Evolutionary conservation across 2,113 vertebrate species (phyloP).

Genomic region (Columba janthina): DNA sequence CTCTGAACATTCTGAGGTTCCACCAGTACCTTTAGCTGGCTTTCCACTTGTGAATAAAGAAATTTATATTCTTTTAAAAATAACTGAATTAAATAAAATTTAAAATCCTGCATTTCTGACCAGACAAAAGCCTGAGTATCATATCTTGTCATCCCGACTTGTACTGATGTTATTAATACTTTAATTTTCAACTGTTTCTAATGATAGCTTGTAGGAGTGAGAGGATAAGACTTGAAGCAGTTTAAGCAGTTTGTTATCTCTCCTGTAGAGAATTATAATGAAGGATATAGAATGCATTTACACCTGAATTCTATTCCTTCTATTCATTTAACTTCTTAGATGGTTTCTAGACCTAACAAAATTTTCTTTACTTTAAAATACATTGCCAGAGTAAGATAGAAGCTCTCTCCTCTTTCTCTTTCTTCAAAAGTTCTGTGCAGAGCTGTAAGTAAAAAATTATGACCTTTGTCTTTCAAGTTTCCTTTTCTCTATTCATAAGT

Average conservation of each 20-base stretch:
- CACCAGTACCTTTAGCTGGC: neutral
- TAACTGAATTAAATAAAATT: neutral
- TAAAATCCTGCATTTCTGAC: neutral
- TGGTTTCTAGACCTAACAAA: neutral
- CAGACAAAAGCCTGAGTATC: neutral
- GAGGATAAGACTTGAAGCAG: neutral
- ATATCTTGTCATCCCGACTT: neutral
- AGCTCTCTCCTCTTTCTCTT: neutral
- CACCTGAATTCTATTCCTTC: neutral
- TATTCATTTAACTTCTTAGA: neutral
- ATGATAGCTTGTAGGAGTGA: neutral
- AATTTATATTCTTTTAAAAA: neutral
- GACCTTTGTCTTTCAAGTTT: neutral
- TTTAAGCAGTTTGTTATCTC: slow-evolving; percentile 3
- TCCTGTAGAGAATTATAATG: neutral
- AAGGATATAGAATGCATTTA: neutral
- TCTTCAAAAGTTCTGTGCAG: neutral
- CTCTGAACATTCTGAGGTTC: neutral
- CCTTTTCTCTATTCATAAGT: neutral
- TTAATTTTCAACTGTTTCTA: slow-evolving; percentile 33
- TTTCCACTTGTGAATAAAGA: neutral
- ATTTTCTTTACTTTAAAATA: neutral
- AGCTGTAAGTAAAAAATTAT: neutral
- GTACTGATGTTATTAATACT: neutral
- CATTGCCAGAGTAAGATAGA: neutral